Evolutionary conservation across 2,113 vertebrate genomes (phyloP).

Genomic region (Semicossyphus pulcher): DNA sequence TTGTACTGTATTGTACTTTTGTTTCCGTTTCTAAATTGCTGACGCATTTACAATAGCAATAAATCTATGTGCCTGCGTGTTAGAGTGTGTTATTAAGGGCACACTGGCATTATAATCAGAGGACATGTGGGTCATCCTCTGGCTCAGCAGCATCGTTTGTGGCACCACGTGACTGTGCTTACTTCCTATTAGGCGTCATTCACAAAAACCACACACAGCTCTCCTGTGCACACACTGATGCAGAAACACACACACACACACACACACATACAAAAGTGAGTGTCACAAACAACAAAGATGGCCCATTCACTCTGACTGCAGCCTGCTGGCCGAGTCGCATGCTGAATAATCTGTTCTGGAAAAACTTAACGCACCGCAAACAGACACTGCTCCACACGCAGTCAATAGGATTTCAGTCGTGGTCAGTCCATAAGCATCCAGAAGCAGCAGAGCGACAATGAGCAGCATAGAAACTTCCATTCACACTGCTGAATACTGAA

Average conservation of each 20-base stretch:
- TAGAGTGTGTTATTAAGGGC: not conserved
- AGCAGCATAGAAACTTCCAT: constrained; percentile 65
- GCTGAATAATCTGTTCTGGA: constrained; percentile 67
- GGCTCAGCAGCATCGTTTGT: constrained; percentile 1
- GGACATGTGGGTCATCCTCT: not conserved
- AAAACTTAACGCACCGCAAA: constrained; percentile 46
- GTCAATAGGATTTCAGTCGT: constrained; percentile 66
- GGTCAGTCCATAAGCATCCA: constrained; percentile 65
- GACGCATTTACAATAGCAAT: constrained; percentile 18
- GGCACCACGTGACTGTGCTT: not conserved
- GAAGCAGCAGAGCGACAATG: constrained; percentile 70
- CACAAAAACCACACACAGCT: constrained; percentile 18
- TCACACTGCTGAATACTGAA: constrained; percentile 66
- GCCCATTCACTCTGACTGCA: constrained; percentile 8
- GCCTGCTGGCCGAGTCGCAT: constrained; percentile 3
- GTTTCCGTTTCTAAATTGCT: not conserved
- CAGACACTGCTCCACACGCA: constrained; percentile 34
- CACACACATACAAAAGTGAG: not conserved
- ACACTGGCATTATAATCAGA: constrained; percentile 4
- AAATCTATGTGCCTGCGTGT: constrained; percentile 6
- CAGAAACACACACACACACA: not conserved
- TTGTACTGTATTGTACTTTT: not conserved
- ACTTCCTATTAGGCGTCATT: constrained; percentile 19
- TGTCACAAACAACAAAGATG: constrained; percentile 7
- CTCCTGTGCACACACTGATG: not conserved